phyloP scores from a whole-genome alignment of 2,797 vertebrate genomes.

The Oceanodroma leucorhoa region DNA sequence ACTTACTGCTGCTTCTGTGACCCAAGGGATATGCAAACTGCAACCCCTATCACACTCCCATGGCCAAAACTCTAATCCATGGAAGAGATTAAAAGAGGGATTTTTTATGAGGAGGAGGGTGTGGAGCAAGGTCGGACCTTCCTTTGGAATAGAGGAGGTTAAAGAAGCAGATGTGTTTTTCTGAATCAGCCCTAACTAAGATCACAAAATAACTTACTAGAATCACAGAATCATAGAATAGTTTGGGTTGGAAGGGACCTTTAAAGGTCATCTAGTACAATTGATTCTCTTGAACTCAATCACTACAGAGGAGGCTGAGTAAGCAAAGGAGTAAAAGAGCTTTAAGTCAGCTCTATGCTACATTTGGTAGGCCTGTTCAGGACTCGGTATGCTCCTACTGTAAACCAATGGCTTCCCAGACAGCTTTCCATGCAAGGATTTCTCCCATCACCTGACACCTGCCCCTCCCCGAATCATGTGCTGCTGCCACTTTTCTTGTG shows the following conservation, averaged over 20 bases:
- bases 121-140: not conserved
- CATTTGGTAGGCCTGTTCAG: not conserved
- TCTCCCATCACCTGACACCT: not conserved
- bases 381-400: not conserved
- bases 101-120: not conserved
- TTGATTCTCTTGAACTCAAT: not conserved
- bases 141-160: not conserved
- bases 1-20: not conserved
- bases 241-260: no score
- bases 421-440: not conserved
- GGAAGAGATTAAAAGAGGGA: not conserved
- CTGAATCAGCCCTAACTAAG: not conserved
- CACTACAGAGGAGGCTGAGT: not conserved
- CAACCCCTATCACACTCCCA: rapidly evolving
- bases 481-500: not conserved
- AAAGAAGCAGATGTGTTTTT: not conserved
- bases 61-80: not conserved
- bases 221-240: no score
- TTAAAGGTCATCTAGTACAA: not conserved
- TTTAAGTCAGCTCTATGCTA: not conserved
- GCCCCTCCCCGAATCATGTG: not conserved
- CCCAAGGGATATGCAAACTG: not conserved
- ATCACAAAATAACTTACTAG: not conserved
- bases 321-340: not conserved
- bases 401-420: not conserved